Evolutionary conservation across 2,888 invertebrate genomes (phyloP), one percentile per base, ranked within the genome.

Genomic region (Agrochola circellaris): DNA sequence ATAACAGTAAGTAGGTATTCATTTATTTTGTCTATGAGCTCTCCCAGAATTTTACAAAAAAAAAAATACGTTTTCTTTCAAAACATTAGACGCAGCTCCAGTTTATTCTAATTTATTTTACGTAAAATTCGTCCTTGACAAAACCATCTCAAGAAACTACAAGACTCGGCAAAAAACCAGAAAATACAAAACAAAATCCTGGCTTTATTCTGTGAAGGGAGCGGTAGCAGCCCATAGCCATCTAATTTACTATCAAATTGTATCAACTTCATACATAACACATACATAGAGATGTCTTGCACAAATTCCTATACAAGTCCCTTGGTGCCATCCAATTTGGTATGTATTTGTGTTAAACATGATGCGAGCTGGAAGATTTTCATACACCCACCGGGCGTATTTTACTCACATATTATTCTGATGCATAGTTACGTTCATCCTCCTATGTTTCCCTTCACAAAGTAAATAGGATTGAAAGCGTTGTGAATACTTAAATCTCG

Each of bases 331-430:
- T 73, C 73, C 75, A 81, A 85, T 74, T 74, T 81, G 15, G 51
- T 30, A 62, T 62, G 61, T 64, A 70, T 81, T 70, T 81, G 70
- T 71, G 62, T 85, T 66, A 85, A 84, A 82, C 81, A 82, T 85
- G 66, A 80, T 38, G 45, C 61, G 58, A 34, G 65, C 51, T 30
- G 4, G 20, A 38, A 68, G 45, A 80, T 79, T 71, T 64, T 84
- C 34, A 61, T n/a, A 70, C n/a, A 38, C 8, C 34, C 34, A 15
- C 34, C 48, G 38, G 34, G 34, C 15, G 58, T 62, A 26, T 72
- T 65, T 60, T 73, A 23, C 58, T 26, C n/a, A 26, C 73, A 81
- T n/a, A 34, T 68, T 58, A 48, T 74, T 71, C 45, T 60, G 60
- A 62, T 73, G 67, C 75, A 81, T 80, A 73, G 65, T 62, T 51